A percentile compares a stretch with the other conserved stretches of the same genome.
Conservation (phyloP, 30 jellyfish, hydroid and myxozoan genomes). For the Hydractinia echinata region DNA sequence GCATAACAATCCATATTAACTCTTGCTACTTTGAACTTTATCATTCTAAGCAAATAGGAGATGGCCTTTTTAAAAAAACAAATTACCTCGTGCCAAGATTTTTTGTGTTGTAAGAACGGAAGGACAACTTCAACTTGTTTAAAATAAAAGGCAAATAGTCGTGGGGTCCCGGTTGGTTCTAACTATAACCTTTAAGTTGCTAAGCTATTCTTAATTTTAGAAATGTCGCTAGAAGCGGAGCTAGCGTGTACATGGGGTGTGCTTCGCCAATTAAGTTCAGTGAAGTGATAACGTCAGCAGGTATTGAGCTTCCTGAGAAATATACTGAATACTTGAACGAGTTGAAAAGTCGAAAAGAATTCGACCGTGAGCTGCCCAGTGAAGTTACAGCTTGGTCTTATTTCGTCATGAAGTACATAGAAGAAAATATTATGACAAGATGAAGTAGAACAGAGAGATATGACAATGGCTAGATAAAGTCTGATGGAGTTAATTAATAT, state of each 20-base stretch:
- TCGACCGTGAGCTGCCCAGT: not conserved
- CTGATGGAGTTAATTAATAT: too few species aligned
- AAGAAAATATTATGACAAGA: not conserved
- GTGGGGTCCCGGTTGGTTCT: too few species aligned
- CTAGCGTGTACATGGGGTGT: slow-evolving; percentile 16
- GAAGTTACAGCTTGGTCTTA: not conserved
- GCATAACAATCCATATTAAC: too few species aligned
- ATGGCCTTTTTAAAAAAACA: too few species aligned
- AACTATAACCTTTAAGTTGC: not conserved
- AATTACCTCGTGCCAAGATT: too few species aligned
- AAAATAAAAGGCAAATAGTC: too few species aligned
- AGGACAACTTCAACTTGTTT: too few species aligned
- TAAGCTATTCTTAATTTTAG: not conserved
- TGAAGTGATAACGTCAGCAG: slow-evolving; percentile 12
- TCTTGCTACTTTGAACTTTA: too few species aligned
- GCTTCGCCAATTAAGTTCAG: slow-evolving; percentile 31
- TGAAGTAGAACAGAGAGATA: not conserved
- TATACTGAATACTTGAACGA: slow-evolving; percentile 3
- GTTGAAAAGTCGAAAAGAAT: not conserved
- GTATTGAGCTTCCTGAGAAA: slow-evolving; percentile 9
- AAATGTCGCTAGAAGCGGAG: not conserved
- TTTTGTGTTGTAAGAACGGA: too few species aligned
- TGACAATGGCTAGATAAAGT: too few species aligned
- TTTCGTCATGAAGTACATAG: not conserved
- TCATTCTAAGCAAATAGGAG: too few species aligned